Evolutionary conservation across 1,140 invertebrate species (phyloP).

Genomic region (Hycleus phaleratus): DNA sequence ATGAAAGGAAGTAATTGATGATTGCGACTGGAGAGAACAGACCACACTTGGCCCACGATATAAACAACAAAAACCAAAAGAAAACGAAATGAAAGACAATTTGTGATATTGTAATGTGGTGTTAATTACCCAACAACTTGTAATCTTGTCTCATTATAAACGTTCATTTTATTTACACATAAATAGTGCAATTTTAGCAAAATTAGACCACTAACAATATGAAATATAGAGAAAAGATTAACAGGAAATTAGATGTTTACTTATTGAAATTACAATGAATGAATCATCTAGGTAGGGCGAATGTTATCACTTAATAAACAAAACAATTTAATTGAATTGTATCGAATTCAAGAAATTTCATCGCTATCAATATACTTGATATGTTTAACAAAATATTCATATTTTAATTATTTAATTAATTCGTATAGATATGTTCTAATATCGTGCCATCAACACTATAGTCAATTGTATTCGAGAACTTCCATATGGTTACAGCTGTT

Average conservation of each 20-base stretch:
- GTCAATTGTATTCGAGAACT: conserved; percentile 61
- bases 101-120: no score
- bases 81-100: no score
- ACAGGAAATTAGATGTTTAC: conserved; percentile 10
- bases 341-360: not conserved
- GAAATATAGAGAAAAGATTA: not conserved
- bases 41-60: conserved; percentile 1
- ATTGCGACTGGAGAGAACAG: conserved; percentile 2
- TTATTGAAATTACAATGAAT: not conserved
- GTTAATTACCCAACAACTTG: no score
- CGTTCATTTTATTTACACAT: no score
- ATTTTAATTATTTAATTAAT: no score
- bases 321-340: not conserved
- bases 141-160: no score
- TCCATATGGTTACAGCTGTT: conserved; percentile 68
- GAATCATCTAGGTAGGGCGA: conserved; percentile 10
- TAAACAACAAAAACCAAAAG: no score
- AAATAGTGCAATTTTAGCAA: no score
- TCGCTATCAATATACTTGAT: not conserved
- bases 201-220: not conserved
- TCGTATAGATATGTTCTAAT: conserved; percentile 72
- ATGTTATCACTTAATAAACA: not conserved
- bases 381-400: no score
- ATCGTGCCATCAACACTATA: conserved; percentile 66
- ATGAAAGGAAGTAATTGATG: conserved; percentile 17